Conservation (phyloP, 2,888 invertebrate species). For the Apotomis capreana region DNA sequence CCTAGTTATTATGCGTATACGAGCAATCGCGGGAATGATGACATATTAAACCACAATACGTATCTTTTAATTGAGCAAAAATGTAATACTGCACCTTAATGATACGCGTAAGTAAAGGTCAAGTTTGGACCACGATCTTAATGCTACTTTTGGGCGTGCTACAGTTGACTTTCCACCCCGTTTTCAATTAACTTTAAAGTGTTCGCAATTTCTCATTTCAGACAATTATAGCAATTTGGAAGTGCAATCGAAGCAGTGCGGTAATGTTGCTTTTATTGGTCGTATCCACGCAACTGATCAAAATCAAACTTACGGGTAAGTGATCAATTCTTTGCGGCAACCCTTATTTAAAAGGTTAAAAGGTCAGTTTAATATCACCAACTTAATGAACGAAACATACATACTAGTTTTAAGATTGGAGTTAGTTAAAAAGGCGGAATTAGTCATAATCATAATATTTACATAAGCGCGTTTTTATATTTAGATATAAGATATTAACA, state of each 20-base stretch:
- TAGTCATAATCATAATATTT: conserved; percentile 7
- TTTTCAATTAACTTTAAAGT: conserved; percentile 51
- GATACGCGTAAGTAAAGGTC: conserved; percentile 47
- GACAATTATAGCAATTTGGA: conserved; percentile 40
- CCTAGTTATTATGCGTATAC: conserved; percentile 13
- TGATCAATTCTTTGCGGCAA: conserved; percentile 16
- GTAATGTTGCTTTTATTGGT: conserved; percentile 27
- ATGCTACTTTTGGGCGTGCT: conserved; percentile 58
- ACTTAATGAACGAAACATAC: not conserved
- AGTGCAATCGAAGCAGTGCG: conserved; percentile 36
- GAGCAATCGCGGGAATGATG: conserved; percentile 27
- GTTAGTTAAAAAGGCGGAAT: too few relatives aligned
- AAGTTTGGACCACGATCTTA: conserved; percentile 61
- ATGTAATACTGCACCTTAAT: conserved; percentile 26
- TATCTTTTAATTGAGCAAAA: conserved; percentile 30
- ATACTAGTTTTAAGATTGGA: not conserved
- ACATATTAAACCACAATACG: conserved; percentile 18
- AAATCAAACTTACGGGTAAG: conserved; percentile 28
- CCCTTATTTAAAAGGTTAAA: conserved; percentile 29
- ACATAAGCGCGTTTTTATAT: not conserved
- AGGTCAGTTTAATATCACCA: conserved; percentile 27
- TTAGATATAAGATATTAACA: not conserved
- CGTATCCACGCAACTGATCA: conserved; percentile 12
- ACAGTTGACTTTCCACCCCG: conserved; percentile 50
- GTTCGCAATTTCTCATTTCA: conserved; percentile 45